These are phyloP conservation scores for Gracilinanus agilis DNA, from an alignment of 2,113 vertebrate genomes.

Conservation along the genomic window DNA sequence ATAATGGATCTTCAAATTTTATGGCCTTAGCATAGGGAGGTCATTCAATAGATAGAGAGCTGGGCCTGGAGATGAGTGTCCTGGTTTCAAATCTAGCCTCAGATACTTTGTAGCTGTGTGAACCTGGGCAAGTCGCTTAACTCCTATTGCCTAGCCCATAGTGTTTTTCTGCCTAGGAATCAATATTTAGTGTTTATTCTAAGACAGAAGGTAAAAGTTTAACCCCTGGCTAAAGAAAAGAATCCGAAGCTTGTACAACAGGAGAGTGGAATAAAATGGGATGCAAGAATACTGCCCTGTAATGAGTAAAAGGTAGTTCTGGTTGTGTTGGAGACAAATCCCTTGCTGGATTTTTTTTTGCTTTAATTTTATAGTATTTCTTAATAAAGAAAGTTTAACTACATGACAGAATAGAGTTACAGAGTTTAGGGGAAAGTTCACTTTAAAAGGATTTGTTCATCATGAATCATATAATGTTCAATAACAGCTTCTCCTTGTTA, in stretches of 20 bases:
- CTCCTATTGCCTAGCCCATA: too few relatives aligned
- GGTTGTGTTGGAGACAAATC: background rate
- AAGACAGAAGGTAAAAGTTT: too few relatives aligned
- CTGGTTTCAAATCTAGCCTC: too few relatives aligned
- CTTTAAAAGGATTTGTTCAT: background rate
- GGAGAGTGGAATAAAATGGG: background rate
- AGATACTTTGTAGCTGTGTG: too few relatives aligned
- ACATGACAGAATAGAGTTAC: background rate
- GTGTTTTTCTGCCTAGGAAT: too few relatives aligned
- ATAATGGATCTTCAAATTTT: background rate
- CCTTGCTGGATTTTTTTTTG: background rate
- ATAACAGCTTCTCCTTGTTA: background rate
- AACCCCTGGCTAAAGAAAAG: background rate
- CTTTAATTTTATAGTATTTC: background rate
- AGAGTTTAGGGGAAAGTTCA: background rate
- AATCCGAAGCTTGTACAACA: background rate
- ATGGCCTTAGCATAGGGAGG: too few relatives aligned
- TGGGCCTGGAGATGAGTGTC: too few relatives aligned
- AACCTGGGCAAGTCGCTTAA: too few relatives aligned
- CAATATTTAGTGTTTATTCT: too few relatives aligned
- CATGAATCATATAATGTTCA: background rate
- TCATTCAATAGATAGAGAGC: too few relatives aligned
- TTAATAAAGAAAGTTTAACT: background rate
- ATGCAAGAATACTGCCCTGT: background rate
- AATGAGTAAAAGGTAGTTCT: background rate